These are phyloP conservation scores for Acleris emargana DNA, from an alignment of 2,888 invertebrate species.

Conservation along the genomic window DNA sequence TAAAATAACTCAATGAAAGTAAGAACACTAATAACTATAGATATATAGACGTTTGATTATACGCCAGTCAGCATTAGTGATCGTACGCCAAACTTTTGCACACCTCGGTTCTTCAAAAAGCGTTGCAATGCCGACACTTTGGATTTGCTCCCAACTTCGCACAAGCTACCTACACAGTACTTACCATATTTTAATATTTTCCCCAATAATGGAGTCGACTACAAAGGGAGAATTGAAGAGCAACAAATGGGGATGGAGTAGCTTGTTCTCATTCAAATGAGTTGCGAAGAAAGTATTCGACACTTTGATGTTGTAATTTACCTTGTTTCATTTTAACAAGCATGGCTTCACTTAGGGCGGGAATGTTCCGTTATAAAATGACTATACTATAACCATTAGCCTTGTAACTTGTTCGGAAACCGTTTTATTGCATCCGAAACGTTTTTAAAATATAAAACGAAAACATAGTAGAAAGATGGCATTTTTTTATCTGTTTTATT, in stretches of 20 bases:
- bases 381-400: no score
- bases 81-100: background rate
- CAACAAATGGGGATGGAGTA: conserved; percentile 66
- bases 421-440: no score
- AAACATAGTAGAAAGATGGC: no score
- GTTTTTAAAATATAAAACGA: no score
- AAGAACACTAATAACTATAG: no score
- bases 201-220: conserved; percentile 54
- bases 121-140: background rate
- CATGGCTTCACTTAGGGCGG: no score
- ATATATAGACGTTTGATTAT: no score
- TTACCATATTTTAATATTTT: conserved; percentile 78
- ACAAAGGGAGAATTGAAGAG: conserved; percentile 74
- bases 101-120: background rate
- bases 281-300: conserved; percentile 67
- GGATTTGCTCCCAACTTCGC: conserved; percentile 46
- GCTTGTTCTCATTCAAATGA: conserved; percentile 78
- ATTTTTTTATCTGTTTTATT: no score
- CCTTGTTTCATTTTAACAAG: conserved; percentile 43
- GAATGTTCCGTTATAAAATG: no score
- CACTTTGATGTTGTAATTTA: conserved; percentile 67
- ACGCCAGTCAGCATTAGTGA: no score
- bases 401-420: no score
- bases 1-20: no score
- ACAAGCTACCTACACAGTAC: conserved; percentile 60